Base-by-base conservation (phyloP, 64 coral and sea anemone species). In the Montipora sp. region DNA sequence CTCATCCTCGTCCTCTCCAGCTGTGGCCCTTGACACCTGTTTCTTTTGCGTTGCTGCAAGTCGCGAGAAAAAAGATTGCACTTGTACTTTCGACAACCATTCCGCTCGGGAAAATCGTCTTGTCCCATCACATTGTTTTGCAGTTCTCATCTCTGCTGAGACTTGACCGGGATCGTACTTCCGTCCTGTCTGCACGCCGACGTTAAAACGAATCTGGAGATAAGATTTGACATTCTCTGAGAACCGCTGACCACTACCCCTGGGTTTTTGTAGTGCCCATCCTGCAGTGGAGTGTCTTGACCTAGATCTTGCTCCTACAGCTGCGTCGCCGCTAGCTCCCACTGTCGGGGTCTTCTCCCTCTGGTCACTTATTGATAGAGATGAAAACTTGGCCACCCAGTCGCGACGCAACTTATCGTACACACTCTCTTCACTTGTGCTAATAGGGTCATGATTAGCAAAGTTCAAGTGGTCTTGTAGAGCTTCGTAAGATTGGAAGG, bases 91-190 rank as follows among this genome's bases (percentile, higher is more conserved):
- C 14, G 92, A 75, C 47, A 94, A 74, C 92, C 92, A 94, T 63
- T 94, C 86, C 2, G 72, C 77, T 59, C n/a, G 89, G 16, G 3
- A 21, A 75, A 89, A 94, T 71, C 8, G 59, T 66, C 71, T 6
- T 57, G 50, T 82, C 21, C 79, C 87, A 83, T 94, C 78, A 47
- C 16, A 48, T 51, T 74, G 61, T 14, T 79, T 36, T 45, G 57
- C 92, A 18, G 4, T 76, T 51, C 87, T 58, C 87, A 94, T 89
- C 21, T 94, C 92, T 7, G 10, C 22, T n/a, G 87, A 53, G 0
- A 94, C 92, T 74, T 89, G 78, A 14, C 45, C 75, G 3, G 92
- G 92, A 51, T 94, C 92, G 47, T 43, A 78, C 72, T 94, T 94
- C 15, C 86, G 82, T 16, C 92, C 92, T 14, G 91, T 93, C 60